These are phyloP conservation scores for Edolisoma coerulescens DNA, from an alignment of 2,113 vertebrate species.

Conservation along the genomic window DNA sequence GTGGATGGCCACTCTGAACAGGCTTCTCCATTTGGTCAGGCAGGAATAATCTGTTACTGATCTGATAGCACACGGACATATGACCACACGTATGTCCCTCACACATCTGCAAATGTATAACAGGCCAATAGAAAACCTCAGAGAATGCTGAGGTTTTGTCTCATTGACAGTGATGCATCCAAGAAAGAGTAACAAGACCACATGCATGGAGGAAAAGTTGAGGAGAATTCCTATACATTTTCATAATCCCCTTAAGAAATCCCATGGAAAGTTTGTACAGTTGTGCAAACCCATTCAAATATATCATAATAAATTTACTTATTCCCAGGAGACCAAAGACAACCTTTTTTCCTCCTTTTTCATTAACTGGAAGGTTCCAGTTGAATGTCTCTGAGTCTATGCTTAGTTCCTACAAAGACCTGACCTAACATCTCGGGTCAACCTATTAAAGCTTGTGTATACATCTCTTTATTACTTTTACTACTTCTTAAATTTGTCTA, in stretches of 20 bases:
- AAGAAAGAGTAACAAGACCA: not conserved
- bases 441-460: not conserved
- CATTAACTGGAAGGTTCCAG: not conserved
- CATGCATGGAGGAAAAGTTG: not conserved
- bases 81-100: not conserved
- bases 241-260: not conserved
- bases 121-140: not conserved
- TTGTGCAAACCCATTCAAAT: not conserved
- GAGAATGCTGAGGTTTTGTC: not conserved
- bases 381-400: not conserved
- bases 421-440: not conserved
- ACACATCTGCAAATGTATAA: not conserved
- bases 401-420: not conserved
- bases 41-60: not conserved
- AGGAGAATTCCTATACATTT: not conserved
- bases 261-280: not conserved
- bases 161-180: not conserved
- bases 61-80: accelerated
- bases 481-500: not conserved
- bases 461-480: not conserved
- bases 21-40: not conserved
- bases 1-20: not conserved
- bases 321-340: not conserved
- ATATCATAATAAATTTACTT: not conserved
- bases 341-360: not conserved